Evolutionary conservation across 1,140 invertebrate species (phyloP).

Genomic region (Lethocerus indicus): DNA sequence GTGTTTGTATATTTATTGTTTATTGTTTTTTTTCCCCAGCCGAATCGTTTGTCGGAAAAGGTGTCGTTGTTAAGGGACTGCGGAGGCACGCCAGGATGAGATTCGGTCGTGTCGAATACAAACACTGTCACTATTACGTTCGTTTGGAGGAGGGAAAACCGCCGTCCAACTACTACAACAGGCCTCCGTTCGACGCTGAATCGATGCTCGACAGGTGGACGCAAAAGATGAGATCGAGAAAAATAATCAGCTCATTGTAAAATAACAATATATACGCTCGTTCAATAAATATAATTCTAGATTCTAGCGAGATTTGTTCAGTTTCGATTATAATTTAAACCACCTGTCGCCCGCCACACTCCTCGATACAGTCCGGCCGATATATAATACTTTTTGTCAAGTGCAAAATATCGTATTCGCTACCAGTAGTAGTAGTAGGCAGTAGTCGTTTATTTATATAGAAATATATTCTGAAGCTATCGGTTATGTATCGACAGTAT

Average conservation of each 20-base stretch:
- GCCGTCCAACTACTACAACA: conserved; percentile 60
- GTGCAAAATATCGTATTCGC: no score
- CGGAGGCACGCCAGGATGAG: conserved; percentile 60
- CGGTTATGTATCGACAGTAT: no score
- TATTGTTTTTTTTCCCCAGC: conserved; percentile 37
- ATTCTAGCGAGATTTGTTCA: no score
- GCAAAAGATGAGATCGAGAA: conserved; percentile 45
- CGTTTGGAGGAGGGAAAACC: conserved; percentile 81
- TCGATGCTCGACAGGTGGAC: conserved; percentile 59
- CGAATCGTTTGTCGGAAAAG: conserved; percentile 69
- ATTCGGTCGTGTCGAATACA: conserved; percentile 54
- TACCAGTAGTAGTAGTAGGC: no score
- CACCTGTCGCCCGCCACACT: no score
- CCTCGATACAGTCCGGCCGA: no score
- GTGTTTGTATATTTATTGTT: not conserved
- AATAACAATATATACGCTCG: no score
- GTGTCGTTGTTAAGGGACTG: conserved; percentile 56
- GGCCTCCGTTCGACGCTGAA: conserved; percentile 42
- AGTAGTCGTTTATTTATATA: no score
- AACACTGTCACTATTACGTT: conserved; percentile 76
- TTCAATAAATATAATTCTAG: no score
- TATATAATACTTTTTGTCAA: no score
- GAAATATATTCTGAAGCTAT: no score
- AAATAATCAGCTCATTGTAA: conserved; percentile 50
- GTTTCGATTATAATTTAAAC: no score